A percentile compares a stretch with the other conserved stretches of the same genome.
phyloP scores from a whole-genome alignment of 1,140 invertebrate species.

The Stenopsyche tienmushanensis region DNA sequence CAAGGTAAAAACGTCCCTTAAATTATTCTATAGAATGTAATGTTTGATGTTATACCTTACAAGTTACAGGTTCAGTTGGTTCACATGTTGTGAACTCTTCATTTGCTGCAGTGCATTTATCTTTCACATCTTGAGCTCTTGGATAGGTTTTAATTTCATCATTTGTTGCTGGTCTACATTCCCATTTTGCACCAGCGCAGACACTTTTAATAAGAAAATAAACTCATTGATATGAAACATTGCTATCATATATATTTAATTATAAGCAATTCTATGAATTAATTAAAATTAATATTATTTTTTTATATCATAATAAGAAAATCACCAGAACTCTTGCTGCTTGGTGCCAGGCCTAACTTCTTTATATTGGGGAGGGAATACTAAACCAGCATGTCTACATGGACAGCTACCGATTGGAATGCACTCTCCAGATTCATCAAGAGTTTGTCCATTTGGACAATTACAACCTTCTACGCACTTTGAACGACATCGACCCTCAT shows the following conservation, averaged over 20 bases:
- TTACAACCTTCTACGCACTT: conserved; percentile 86
- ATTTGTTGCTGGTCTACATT: conserved; percentile 64
- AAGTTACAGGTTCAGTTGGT: conserved; percentile 72
- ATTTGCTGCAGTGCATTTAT: conserved; percentile 59
- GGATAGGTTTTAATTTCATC: conserved; percentile 65
- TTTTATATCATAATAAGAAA: background rate
- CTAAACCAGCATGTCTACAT: conserved; percentile 70
- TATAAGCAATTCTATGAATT: background rate
- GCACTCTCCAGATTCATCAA: conserved; percentile 72
- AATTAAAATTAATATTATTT: background rate
- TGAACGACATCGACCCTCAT: conserved; percentile 55
- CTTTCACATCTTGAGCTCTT: conserved; percentile 59
- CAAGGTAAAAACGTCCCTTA: too few relatives aligned
- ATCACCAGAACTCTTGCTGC: conserved; percentile 69
- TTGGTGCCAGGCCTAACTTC: conserved; percentile 68
- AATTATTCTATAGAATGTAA: too few relatives aligned
- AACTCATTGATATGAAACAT: background rate
- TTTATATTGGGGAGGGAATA: conserved; percentile 73
- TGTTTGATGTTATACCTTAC: conserved; percentile 68
- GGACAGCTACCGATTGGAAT: conserved; percentile 74
- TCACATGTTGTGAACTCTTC: conserved; percentile 77
- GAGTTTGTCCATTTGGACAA: conserved; percentile 74
- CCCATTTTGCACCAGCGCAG: conserved; percentile 75
- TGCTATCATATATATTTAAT: background rate
- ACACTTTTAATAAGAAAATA: conserved; percentile 53